Percentiles rank a stretch among this genome's conserved stretches.
Evolutionary conservation across 2,113 vertebrate species (phyloP).

Genomic region (Fregata magnificens): DNA sequence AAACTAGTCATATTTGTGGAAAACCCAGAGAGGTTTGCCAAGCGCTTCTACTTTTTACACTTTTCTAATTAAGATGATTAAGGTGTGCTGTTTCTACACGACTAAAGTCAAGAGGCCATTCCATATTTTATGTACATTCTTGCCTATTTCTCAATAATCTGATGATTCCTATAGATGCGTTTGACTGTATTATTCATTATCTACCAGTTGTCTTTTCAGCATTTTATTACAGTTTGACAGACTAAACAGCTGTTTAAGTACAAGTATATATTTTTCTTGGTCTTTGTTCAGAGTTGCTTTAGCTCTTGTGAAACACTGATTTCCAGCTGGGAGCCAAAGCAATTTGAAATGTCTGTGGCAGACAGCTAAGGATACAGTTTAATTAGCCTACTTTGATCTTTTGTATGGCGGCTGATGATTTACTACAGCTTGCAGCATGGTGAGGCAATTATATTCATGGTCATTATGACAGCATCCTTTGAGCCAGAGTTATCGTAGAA

Average conservation of each 20-base stretch:
- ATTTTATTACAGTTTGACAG: conserved; percentile 12
- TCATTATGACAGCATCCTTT: conserved; percentile 51
- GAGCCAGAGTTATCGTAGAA: conserved; percentile 19
- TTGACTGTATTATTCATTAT: background rate
- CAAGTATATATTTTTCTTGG: conserved; percentile 54
- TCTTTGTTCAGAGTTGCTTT: conserved; percentile 45
- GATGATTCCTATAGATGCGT: background rate
- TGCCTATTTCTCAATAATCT: background rate
- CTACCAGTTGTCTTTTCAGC: background rate
- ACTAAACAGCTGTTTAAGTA: conserved; percentile 48
- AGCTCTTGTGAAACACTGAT: conserved; percentile 39
- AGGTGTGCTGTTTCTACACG: background rate
- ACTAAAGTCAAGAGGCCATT: background rate
- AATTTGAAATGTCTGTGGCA: conserved; percentile 55
- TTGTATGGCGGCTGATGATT: conserved; percentile 51
- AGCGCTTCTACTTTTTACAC: background rate
- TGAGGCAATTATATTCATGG: conserved; percentile 60
- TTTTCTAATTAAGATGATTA: conserved; percentile 23
- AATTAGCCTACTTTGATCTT: conserved; percentile 66
- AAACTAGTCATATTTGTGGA: background rate
- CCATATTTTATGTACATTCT: background rate
- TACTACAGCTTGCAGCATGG: conserved; percentile 53
- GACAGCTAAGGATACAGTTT: conserved; percentile 60
- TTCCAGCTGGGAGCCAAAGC: conserved; percentile 62
- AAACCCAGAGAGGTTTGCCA: background rate